Base-by-base conservation (phyloP, 2,113 vertebrate genomes). In the Neolamprologus toae region DNA sequence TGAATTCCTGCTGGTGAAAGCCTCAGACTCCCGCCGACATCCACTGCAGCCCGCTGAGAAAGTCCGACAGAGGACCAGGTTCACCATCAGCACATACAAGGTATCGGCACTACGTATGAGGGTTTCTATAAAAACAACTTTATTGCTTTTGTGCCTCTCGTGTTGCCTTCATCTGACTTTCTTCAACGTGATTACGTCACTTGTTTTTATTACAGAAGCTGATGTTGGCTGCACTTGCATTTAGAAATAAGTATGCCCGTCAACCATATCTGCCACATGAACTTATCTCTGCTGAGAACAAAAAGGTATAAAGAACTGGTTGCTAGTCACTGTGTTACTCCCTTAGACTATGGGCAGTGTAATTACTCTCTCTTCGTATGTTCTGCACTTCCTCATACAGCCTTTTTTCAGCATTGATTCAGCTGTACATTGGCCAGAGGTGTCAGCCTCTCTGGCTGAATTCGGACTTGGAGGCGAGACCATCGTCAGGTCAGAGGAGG, bases 211-310 rank as follows among this genome's bases (percentile, higher is more conserved):
- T 57, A 19, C 54, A 99, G 98, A 95, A 97, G 2, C 80, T 95
- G 37, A 85, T 98, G 14, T 45, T 93, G 1, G 93, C 92, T 88
- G 98, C 97, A 2, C 73, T 99, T 11, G 90, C 94, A 68, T 99
- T 99, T 92, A 97, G 98, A 83, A 99, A 99, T 85, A 95, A 90
- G 35, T 97, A 97, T 92, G 96, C 97, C 11, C 78, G 82, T 47
- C 94, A 28, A 8, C 97, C 97, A 0, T 99, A 97, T 93, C 93
- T 99, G 13, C 97, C 98, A 33, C 94, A 97, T 9, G 95, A 86
- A 28, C 49, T 99, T 42, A 93, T 98, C 86, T 89, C 97, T 79
- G 55, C 90, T n/a, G 95, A 96, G 47, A 94, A 94, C 23, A 98
- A 92, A 92, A 94, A 95, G 96, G 98, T 99, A 90, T 19, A 3